Evolutionary conservation across 92 coral and sea anemone species (phyloP), one percentile per base, ranked within the genome.

Genomic region (Phenganax stokvisi): DNA sequence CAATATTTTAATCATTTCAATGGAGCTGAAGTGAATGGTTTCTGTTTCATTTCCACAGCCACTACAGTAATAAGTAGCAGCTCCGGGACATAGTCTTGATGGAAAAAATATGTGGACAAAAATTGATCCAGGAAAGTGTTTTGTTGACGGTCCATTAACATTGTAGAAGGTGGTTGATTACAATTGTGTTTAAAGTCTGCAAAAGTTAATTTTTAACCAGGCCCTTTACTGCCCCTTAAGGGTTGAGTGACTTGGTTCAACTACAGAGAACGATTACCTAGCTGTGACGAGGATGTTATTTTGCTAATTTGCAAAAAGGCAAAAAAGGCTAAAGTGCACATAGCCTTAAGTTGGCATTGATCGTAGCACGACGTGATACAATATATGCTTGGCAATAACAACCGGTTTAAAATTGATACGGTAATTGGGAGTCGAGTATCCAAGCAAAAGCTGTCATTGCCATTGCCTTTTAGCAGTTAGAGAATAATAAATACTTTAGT

Each of bases 121-220:
- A 79, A 67, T 66, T 79, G 81, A 57, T 86, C 92, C 37, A 89
- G 89, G 76, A 89, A 89, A 57, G 72, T 67, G 37, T 20, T n/a
- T 12, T 85, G 79, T 59, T 63, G 85, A 74, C 85, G 85, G 57
- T 77, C 47, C 44, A 87, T 83, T 51, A 57, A 73, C 61, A 82
- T 12, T 25, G 84, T 79, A 83, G 83, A 87, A 61, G 89, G 92
- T 27, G 77, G 86, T 81, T 84, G 86, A 76, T 89, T 89, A 59
- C 86, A 89, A 81, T 82, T 57, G 37, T 75, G 89, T 77, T 89
- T 89, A 76, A 72, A 86, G 80, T 89, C 84, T 65, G 71, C 57
- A 86, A 86, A 89, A 54, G 80, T 79, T 57, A 84, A 56, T 64
- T 82, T 85, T n/a, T 56, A 25, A 56, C 80, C 80, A 57, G 28